phyloP scores from a whole-genome alignment of 1,140 invertebrate species.

The Drosophila auraria region DNA sequence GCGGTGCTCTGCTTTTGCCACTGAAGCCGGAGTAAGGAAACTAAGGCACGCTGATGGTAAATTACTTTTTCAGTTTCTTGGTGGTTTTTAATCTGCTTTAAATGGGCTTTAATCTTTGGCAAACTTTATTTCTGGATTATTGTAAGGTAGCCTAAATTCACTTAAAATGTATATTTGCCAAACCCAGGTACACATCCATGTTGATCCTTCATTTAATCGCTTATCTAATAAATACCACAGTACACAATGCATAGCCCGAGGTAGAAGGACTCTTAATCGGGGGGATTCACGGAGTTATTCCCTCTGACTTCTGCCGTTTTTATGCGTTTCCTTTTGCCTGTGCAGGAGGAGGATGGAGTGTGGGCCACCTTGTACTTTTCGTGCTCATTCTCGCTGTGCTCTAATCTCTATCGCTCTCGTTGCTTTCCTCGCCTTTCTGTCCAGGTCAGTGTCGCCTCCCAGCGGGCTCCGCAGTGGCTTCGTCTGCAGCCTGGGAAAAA shows the following conservation, averaged over 20 bases:
- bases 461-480: slow-evolving; percentile 9
- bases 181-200: too few species aligned
- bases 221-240: slow-evolving; percentile 61
- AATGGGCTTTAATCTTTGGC: not conserved
- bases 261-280: not conserved
- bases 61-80: slow-evolving; percentile 8
- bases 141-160: too few species aligned
- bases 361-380: slow-evolving; percentile 8
- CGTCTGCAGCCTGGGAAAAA: slow-evolving; percentile 4
- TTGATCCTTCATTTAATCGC: not conserved
- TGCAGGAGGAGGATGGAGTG: slow-evolving; percentile 10
- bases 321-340: slow-evolving; percentile 30
- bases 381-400: slow-evolving; percentile 36
- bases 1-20: slow-evolving; percentile 27
- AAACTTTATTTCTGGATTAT: not conserved
- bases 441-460: slow-evolving; percentile 43
- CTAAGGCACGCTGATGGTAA: not conserved
- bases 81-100: slow-evolving; percentile 16
- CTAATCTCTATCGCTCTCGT: slow-evolving; percentile 51
- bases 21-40: slow-evolving; percentile 7
- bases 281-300: slow-evolving; percentile 33
- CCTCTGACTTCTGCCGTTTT: slow-evolving; percentile 40
- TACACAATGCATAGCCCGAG: slow-evolving; percentile 5
- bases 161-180: too few species aligned
- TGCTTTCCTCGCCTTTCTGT: slow-evolving; percentile 26